Conservation (phyloP, 1,140 invertebrate species). For the Globodera rostochiensis region DNA sequence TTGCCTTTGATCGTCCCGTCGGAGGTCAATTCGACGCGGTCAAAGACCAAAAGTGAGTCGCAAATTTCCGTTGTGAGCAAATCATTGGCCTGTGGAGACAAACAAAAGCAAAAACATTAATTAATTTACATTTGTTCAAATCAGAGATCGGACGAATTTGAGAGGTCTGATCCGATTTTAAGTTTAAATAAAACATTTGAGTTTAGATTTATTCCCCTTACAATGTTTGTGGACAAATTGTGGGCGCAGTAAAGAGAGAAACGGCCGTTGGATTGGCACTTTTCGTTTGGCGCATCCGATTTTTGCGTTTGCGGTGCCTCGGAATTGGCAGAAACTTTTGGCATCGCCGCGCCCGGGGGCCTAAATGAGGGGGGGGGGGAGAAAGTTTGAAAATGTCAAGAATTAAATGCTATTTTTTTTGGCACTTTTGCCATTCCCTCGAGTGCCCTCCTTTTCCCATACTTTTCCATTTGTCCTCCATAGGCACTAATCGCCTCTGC, state of each 20-base stretch:
- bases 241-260: background rate
- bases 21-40: background rate
- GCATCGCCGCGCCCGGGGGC: too few relatives aligned
- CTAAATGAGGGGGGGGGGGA: too few relatives aligned
- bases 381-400: too few relatives aligned
- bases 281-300: background rate
- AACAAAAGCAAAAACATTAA: too few relatives aligned
- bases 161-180: too few relatives aligned
- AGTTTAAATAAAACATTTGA: too few relatives aligned
- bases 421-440: too few relatives aligned
- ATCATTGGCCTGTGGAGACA: background rate
- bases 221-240: background rate
- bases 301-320: background rate
- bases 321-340: background rate
- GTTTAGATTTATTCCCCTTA: background rate
- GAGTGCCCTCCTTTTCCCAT: background rate
- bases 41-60: background rate
- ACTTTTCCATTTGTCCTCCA: background rate
- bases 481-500: background rate
- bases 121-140: too few relatives aligned
- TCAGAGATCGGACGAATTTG: too few relatives aligned
- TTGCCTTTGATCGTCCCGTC: background rate
- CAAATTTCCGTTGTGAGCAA: background rate
- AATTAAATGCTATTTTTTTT: too few relatives aligned
- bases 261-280: background rate